A percentile compares a stretch with the other conserved stretches of the same genome.
phyloP scores from a whole-genome alignment of 23 tunicate genomes.

The Botrylloides violaceus region DNA sequence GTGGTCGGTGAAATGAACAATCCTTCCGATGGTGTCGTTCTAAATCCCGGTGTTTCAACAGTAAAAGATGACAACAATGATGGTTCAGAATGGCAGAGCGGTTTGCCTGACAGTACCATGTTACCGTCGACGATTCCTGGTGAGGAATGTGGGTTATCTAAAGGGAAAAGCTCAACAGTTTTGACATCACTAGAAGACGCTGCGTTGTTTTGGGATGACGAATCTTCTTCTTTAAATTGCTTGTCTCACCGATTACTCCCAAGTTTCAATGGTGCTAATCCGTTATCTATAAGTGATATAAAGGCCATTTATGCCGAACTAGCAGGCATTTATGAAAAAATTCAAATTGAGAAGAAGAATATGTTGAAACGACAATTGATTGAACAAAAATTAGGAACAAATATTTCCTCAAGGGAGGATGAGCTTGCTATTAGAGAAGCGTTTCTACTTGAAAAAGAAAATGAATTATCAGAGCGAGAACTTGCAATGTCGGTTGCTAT shows the following conservation, averaged over 20 bases:
- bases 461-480: slow-evolving; percentile 16
- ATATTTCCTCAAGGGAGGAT: slow-evolving; percentile 28
- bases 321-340: slow-evolving; percentile 42
- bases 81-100: not conserved
- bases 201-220: not conserved
- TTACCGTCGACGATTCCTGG: not conserved
- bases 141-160: not conserved
- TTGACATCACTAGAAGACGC: not conserved
- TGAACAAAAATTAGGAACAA: slow-evolving; percentile 14
- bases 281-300: slow-evolving; percentile 40
- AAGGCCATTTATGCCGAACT: slow-evolving; percentile 68
- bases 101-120: not conserved
- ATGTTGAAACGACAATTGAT: slow-evolving; percentile 8
- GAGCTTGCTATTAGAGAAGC: slow-evolving; percentile 36
- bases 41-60: not conserved
- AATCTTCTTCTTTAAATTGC: not conserved
- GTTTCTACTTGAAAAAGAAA: slow-evolving; percentile 26
- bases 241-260: not conserved
- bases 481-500: slow-evolving; percentile 7
- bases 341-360: slow-evolving; percentile 5
- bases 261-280: not conserved
- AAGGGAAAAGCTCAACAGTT: not conserved
- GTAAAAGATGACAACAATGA: not conserved
- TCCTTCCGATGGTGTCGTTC: not conserved
- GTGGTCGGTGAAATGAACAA: no score